phyloP scores from a whole-genome alignment of 2,113 vertebrate species.

The Lamprotornis superbus region DNA sequence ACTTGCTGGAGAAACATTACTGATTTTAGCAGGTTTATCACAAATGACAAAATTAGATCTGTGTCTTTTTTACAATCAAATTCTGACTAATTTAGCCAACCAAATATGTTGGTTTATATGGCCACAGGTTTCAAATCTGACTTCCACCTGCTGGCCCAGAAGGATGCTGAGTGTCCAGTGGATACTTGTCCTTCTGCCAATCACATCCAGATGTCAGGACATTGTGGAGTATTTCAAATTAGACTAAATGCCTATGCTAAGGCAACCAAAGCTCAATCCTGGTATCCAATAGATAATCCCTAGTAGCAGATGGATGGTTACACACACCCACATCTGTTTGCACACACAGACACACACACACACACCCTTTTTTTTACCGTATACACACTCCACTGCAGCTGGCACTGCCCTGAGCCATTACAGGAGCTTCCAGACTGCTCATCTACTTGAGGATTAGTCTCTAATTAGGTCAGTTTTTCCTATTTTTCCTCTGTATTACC shows the following conservation, averaged over 20 bases:
- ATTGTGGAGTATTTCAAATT: background rate
- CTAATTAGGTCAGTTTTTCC: background rate
- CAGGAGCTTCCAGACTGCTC: background rate
- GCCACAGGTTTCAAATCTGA: background rate
- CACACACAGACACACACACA: background rate
- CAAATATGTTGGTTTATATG: background rate
- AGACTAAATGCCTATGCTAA: background rate
- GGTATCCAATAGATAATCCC: background rate
- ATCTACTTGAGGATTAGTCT: background rate
- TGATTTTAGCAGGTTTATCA: background rate
- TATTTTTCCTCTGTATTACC: background rate
- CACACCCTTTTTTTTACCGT: rapidly evolving
- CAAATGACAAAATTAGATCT: background rate
- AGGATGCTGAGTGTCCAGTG: background rate
- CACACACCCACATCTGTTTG: background rate
- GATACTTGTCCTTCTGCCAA: background rate
- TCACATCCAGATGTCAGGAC: background rate
- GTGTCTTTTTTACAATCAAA: background rate
- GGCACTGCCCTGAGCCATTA: background rate
- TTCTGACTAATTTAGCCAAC: background rate
- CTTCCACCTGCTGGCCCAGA: background rate
- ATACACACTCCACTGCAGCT: background rate
- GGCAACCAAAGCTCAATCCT: background rate
- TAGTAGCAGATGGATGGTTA: rapidly evolving
- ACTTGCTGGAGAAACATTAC: background rate